These are phyloP conservation scores for Metellina segmentata DNA, from an alignment of 2,888 invertebrate species.

Conservation along the genomic window DNA sequence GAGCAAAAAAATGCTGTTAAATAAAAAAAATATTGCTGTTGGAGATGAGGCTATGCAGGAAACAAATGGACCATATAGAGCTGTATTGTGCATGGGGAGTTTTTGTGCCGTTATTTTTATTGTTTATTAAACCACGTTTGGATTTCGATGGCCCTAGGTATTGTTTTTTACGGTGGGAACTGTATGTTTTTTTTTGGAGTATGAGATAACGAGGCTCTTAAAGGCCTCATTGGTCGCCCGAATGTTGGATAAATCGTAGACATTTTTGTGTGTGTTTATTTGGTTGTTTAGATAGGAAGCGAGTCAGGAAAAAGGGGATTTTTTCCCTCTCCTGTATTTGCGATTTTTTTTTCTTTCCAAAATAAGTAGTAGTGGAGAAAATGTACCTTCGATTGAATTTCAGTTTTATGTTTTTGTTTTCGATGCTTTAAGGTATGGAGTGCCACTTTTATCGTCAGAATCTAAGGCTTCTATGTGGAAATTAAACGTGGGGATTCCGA, in stretches of 20 bases:
- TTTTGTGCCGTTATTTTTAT: conserved; percentile 40
- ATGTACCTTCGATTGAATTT: conserved; percentile 18
- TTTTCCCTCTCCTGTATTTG: conserved; percentile 28
- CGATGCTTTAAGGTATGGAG: too few relatives aligned
- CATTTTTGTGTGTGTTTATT: conserved; percentile 43
- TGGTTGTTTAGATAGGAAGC: conserved; percentile 40
- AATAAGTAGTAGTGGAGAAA: conserved; percentile 18
- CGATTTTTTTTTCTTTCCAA: not conserved
- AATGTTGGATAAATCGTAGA: conserved; percentile 50
- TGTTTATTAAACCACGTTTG: conserved; percentile 40
- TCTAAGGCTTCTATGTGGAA: too few relatives aligned
- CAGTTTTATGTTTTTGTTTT: not conserved
- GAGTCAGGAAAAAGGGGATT: conserved; percentile 48
- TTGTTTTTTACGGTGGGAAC: conserved; percentile 67
- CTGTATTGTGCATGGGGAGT: not conserved
- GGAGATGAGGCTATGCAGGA: conserved; percentile 27
- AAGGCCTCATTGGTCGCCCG: conserved; percentile 53
- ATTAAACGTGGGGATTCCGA: too few relatives aligned
- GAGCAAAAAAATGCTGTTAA: not conserved
- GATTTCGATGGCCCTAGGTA: conserved; percentile 18
- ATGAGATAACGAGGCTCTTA: conserved; percentile 65
- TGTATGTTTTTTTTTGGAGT: conserved; percentile 51
- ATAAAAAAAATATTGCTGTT: conserved; percentile 24
- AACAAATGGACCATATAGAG: conserved; percentile 71
- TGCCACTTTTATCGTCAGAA: too few relatives aligned